Evolutionary conservation across 2,113 vertebrate genomes (phyloP).

Genomic region (Marmota monax): DNA sequence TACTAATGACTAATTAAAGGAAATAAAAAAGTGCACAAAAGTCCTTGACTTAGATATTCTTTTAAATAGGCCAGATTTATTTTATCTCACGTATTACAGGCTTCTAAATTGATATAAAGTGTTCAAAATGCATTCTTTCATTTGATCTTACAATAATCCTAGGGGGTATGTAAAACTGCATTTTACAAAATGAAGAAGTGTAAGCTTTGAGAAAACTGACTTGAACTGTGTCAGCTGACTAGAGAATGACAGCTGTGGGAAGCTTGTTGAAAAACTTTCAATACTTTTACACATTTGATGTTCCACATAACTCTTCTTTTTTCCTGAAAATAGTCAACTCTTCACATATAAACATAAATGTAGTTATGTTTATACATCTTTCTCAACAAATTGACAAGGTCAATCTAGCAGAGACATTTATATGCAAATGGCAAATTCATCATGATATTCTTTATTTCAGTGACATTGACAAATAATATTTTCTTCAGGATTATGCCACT

Average conservation of each 20-base stretch:
- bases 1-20: neutral
- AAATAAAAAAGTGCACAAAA: neutral
- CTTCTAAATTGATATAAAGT: neutral
- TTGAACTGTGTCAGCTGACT: neutral
- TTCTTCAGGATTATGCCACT: neutral
- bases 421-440: neutral
- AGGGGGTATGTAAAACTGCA: neutral
- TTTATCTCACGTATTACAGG: neutral
- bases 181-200: neutral
- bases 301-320: neutral
- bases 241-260: neutral
- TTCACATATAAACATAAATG: neutral
- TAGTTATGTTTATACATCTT: neutral
- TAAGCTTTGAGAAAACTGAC: neutral
- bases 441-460: neutral
- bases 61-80: neutral
- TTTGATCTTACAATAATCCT: constrained; percentile 2
- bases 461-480: neutral
- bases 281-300: neutral
- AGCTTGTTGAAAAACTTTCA: neutral
- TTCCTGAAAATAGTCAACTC: neutral
- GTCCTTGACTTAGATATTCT: neutral
- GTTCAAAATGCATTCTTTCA: neutral
- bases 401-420: neutral
- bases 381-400: neutral